Conservation (phyloP, 2,113 vertebrate species). For the Brachirus orientalis region DNA sequence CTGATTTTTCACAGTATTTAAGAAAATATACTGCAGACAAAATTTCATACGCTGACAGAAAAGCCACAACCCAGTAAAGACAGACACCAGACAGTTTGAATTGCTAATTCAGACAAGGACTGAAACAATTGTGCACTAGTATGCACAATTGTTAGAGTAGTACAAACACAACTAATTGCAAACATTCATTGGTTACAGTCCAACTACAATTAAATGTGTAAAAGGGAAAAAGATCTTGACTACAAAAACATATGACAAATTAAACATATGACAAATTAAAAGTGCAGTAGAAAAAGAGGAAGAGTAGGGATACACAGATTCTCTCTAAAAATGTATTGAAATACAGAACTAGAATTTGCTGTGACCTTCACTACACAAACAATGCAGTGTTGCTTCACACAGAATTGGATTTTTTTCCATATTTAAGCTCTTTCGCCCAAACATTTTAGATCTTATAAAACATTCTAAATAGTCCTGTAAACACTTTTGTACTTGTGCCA, state of each 20-base stretch:
- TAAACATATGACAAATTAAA: not conserved
- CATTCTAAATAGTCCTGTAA: not conserved
- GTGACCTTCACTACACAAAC: not conserved
- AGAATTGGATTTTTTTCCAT: not conserved
- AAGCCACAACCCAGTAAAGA: not conserved
- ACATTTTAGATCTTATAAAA: not conserved
- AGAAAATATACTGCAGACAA: too few relatives aligned
- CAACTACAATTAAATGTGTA: not conserved
- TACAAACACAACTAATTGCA: not conserved
- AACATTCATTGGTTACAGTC: not conserved
- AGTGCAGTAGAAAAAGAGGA: not conserved
- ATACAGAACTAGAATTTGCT: not conserved
- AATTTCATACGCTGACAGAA: not conserved
- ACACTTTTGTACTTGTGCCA: not conserved
- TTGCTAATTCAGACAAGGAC: not conserved
- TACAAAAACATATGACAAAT: not conserved
- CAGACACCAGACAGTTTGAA: not conserved
- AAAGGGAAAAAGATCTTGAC: not conserved
- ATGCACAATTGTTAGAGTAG: too few relatives aligned
- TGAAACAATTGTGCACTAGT: not conserved
- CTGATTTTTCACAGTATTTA: too few relatives aligned
- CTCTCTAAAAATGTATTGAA: not conserved
- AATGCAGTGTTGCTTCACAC: too few relatives aligned
- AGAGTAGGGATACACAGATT: not conserved
- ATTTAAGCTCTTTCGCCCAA: too few relatives aligned